Evolutionary conservation across 2,888 invertebrate genomes (phyloP), one percentile per base, ranked within the genome.

Genomic region (Apeira syringaria): DNA sequence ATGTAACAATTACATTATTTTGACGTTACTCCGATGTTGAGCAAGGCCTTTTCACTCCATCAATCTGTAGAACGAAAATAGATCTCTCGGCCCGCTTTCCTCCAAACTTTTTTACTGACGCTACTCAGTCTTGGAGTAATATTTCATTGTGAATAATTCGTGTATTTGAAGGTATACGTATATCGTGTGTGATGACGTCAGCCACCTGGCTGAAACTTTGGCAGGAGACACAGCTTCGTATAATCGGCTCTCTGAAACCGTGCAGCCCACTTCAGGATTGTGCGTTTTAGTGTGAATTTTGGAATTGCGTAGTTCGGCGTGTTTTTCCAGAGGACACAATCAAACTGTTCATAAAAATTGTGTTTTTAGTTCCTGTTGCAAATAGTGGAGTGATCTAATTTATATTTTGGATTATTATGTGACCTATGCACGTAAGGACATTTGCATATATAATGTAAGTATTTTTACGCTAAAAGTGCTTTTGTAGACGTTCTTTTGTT

Each of bases 181-280:
- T 64, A 72, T 63, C 64, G 60, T 68, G 61, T 70, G 62, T 56
- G 52, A 60, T 86, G 88, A 88, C 88, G 88, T 87, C 72, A 83
- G 76, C 66, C 77, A 81, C 78, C 79, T 85, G 76, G 62, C 78
- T 64, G 82, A 86, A 86, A 76, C 74, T 86, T 89, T 89, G 89
- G 88, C 89, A 89, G 80, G 81, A 74, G 81, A 82, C 79, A 76
- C 83, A 75, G 68, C 73, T 76, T 79, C 73, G 72, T 81, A 81
- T 84, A 83, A 82, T 82, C 78, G 84, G 75, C 74, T 79, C 78
- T 80, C 81, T 70, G 68, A 75, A 81, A 77, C 68, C 74, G 80
- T 75, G n/a, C n/a, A n/a, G n/a, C n/a, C n/a, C n/a, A n/a, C n/a
- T n/a, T 76, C 74, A 74, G 66, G 73, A 77, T 33, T 32, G 36